These are phyloP conservation scores for Rhagologus leucostigma DNA, from an alignment of 2,113 vertebrate species.

Conservation along the genomic window DNA sequence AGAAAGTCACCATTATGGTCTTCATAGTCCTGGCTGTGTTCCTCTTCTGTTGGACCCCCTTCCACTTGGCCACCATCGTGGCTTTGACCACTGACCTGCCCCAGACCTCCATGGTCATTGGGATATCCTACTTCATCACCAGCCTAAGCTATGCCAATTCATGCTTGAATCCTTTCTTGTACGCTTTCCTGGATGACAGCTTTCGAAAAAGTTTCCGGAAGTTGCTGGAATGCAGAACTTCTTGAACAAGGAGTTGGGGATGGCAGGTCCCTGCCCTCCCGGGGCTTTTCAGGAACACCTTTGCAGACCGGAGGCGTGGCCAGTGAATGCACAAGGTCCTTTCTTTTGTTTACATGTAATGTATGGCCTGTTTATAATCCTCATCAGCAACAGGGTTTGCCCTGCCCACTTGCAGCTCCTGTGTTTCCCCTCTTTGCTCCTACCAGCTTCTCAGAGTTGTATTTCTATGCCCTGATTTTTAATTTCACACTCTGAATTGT, in stretches of 20 bases:
- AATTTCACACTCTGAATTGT: not conserved
- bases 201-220: conserved; percentile 86
- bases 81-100: conserved; percentile 86
- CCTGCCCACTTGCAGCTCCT: not conserved
- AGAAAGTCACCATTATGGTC: conserved; percentile 88
- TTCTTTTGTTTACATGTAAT: fast-evolving
- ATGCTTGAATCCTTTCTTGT: conserved; percentile 88
- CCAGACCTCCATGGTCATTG: conserved; percentile 82
- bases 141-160: conserved; percentile 92
- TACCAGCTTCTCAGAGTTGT: not conserved
- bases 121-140: conserved; percentile 87
- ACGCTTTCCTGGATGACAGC: conserved; percentile 87
- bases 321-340: not conserved
- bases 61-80: conserved; percentile 88
- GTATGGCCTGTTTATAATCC: not conserved
- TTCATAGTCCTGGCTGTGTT: conserved; percentile 87
- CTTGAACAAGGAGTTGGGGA: conserved; percentile 9
- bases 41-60: conserved; percentile 90
- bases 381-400: not conserved
- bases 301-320: not conserved
- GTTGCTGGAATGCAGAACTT: conserved; percentile 77
- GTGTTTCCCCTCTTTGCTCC: not conserved
- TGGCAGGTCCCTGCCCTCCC: not conserved
- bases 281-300: not conserved
- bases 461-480: not conserved